Evolutionary conservation across 2,797 vertebrate species (phyloP).

Genomic region (Poeciliopsis paucimaculata): DNA sequence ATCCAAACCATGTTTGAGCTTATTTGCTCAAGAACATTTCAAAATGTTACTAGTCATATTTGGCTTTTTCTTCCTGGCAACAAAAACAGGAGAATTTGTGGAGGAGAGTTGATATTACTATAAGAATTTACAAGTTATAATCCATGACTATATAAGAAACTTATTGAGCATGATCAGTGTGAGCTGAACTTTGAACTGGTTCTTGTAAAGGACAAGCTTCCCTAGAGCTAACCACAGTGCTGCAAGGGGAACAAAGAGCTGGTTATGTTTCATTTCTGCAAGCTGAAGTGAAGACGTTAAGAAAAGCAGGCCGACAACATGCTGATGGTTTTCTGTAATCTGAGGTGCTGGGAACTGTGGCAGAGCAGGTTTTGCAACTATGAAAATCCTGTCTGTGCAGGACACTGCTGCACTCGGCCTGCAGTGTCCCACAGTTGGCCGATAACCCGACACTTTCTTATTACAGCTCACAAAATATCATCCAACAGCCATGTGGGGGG

Average conservation of each 20-base stretch:
- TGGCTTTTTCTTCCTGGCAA: too few species aligned
- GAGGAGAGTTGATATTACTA: background rate
- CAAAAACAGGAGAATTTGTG: background rate
- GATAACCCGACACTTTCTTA: background rate
- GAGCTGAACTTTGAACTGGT: background rate
- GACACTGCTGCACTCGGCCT: slow-evolving; percentile 4
- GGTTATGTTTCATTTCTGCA: background rate
- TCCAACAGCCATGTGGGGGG: background rate
- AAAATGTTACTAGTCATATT: background rate
- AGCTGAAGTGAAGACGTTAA: background rate
- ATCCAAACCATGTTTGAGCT: background rate
- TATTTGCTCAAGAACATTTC: background rate
- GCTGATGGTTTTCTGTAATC: background rate
- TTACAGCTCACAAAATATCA: background rate
- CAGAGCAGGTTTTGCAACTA: slow-evolving; percentile 48
- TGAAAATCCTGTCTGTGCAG: slow-evolving; percentile 30
- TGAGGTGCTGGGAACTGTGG: background rate
- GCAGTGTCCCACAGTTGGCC: background rate
- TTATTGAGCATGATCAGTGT: background rate
- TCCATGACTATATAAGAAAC: background rate
- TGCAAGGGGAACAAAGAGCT: background rate
- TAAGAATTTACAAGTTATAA: background rate
- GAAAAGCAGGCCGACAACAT: background rate
- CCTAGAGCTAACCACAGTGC: background rate
- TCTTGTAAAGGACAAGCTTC: background rate